Evolutionary conservation across 2,113 vertebrate species (phyloP).

Genomic region (Gasterosteus nipponicus): DNA sequence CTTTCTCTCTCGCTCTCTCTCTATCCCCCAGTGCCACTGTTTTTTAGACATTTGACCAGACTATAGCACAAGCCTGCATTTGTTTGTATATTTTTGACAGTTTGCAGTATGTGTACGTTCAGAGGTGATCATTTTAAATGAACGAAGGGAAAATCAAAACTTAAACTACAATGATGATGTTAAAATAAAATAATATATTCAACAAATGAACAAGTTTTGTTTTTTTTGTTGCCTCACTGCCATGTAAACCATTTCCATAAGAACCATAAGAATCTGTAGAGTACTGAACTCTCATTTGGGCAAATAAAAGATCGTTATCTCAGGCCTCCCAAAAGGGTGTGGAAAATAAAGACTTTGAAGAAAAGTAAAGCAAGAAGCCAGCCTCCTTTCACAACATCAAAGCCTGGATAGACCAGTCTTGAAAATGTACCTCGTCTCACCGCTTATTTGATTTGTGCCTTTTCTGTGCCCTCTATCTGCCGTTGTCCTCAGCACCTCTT

Average conservation of each 20-base stretch:
- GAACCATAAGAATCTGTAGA: not conserved
- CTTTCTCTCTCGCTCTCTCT: slow-evolving; percentile 16
- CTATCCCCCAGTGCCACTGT: slow-evolving; percentile 79
- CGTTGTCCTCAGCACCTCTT: slow-evolving; percentile 13
- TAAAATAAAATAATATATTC: slow-evolving; percentile 87
- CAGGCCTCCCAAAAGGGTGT: slow-evolving; percentile 21
- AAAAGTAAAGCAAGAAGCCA: slow-evolving; percentile 46
- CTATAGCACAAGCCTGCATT: slow-evolving; percentile 88
- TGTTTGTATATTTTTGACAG: slow-evolving; percentile 88
- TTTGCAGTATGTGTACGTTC: slow-evolving; percentile 87
- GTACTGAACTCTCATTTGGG: slow-evolving; percentile 26
- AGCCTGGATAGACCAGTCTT: slow-evolving; percentile 30
- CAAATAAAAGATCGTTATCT: slow-evolving; percentile 41
- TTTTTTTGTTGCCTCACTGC: slow-evolving; percentile 7
- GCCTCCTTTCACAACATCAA: slow-evolving; percentile 56
- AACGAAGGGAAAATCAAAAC: slow-evolving; percentile 82
- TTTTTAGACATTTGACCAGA: slow-evolving; percentile 86
- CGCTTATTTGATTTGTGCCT: slow-evolving; percentile 43
- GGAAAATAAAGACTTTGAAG: slow-evolving; percentile 56
- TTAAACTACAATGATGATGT: slow-evolving; percentile 80
- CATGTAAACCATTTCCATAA: not conserved
- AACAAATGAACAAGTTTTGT: slow-evolving; percentile 58
- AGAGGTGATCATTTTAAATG: slow-evolving; percentile 85
- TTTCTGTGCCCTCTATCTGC: slow-evolving; percentile 18
- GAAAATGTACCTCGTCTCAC: slow-evolving; percentile 40